These are phyloP conservation scores for Sebastes iracundus DNA, from an alignment of 2,797 vertebrate genomes.

Conservation along the genomic window DNA sequence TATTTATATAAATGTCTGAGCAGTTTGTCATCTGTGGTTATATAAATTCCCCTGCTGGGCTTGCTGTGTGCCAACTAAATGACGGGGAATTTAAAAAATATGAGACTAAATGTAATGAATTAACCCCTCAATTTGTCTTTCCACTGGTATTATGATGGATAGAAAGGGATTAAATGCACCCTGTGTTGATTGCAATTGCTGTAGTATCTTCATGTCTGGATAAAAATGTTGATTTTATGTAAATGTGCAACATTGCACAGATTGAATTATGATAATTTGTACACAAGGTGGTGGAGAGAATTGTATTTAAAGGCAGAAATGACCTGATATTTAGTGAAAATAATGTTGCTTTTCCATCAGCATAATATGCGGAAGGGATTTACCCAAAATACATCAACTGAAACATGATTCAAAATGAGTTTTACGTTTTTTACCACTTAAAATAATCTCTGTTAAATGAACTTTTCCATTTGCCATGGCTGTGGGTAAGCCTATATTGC, in stretches of 20 bases:
- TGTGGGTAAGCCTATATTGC: constrained; percentile 2
- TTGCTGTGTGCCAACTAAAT: not conserved
- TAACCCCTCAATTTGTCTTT: not conserved
- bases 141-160: not conserved
- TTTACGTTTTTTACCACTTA: not conserved
- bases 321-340: not conserved
- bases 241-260: not conserved
- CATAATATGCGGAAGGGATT: not conserved
- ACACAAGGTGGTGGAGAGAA: not conserved
- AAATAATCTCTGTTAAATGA: constrained; percentile 28
- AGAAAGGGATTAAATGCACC: not conserved
- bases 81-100: not conserved
- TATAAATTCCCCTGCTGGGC: not conserved
- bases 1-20: not conserved
- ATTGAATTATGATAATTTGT: constrained; percentile 7
- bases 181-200: not conserved
- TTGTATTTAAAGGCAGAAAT: constrained; percentile 1
- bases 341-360: not conserved
- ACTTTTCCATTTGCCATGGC: constrained; percentile 16
- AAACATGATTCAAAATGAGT: not conserved
- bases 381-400: not conserved
- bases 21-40: not conserved
- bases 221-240: constrained; percentile 19
- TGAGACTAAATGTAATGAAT: constrained; percentile 4
- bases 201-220: not conserved